These are phyloP conservation scores for Cladopsammia gracilis DNA, from an alignment of 64 coral and sea anemone species.

Conservation along the genomic window DNA sequence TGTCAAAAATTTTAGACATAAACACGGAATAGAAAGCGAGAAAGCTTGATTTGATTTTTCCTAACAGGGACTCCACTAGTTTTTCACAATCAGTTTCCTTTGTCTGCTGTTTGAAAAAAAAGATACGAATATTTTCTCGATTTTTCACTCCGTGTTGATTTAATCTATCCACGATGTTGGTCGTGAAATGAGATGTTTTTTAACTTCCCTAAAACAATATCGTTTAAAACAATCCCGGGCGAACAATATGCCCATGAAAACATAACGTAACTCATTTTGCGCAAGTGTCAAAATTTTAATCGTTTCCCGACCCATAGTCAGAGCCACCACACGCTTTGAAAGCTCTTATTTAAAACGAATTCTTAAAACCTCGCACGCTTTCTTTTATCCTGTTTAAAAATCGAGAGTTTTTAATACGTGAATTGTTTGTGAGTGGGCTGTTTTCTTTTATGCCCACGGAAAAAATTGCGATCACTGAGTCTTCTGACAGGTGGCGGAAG, in stretches of 20 bases:
- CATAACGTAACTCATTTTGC: constrained; percentile 11
- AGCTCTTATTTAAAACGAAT: neutral
- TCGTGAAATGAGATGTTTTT: neutral
- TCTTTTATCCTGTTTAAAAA: neutral
- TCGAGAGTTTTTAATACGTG: neutral
- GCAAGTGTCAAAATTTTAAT: constrained; percentile 43
- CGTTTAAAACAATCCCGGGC: constrained; percentile 27
- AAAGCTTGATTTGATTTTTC: neutral
- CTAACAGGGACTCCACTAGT: neutral
- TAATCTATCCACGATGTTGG: neutral
- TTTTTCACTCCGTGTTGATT: neutral
- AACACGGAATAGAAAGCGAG: constrained; percentile 1
- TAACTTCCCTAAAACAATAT: constrained; percentile 48
- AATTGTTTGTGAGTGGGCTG: constrained; percentile 16
- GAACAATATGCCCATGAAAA: constrained; percentile 19
- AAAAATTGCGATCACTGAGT: neutral
- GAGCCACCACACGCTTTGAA: neutral
- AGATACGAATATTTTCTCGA: neutral
- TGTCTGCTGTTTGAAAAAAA: neutral
- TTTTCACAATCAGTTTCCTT: neutral
- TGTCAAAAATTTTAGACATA: neutral
- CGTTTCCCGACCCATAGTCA: neutral
- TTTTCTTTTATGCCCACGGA: neutral
- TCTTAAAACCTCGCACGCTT: neutral
- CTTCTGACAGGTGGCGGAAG: constrained; percentile 38